Conservation (phyloP, 2,888 invertebrate genomes). For the Drosophila helvetica region DNA sequence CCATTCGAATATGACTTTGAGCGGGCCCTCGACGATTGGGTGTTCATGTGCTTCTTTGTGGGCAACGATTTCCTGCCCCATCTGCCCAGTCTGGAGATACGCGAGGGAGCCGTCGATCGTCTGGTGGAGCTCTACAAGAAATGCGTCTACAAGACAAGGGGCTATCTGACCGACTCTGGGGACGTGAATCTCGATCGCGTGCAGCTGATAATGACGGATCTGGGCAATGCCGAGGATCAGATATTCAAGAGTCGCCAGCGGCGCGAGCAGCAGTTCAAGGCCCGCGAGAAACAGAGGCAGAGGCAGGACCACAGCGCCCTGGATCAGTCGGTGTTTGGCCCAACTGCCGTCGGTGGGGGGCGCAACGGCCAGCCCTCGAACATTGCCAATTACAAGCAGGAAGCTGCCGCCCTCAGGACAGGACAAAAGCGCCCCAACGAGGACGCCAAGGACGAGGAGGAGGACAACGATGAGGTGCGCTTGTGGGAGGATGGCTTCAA, state of each 20-base stretch:
- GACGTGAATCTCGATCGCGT: constrained; percentile 96
- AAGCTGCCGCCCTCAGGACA: constrained; percentile 87
- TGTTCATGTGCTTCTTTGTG: constrained; percentile 99
- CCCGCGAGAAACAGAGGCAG: constrained; percentile 89
- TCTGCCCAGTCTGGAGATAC: constrained; percentile 97
- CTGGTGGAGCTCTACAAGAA: constrained; percentile 97
- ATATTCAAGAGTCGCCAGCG: constrained; percentile 97
- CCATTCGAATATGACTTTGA: constrained; percentile 98
- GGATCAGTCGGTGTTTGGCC: constrained; percentile 90
- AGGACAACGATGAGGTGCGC: constrained; percentile 85
- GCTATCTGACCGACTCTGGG: constrained; percentile 97
- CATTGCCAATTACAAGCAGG: constrained; percentile 89
- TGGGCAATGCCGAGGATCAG: constrained; percentile 97
- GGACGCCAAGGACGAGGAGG: constrained; percentile 47
- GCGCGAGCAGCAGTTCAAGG: constrained; percentile 92
- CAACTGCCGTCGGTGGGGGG: constrained; percentile 87
- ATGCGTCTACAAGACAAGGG: constrained; percentile 96
- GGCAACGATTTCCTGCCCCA: constrained; percentile 99
- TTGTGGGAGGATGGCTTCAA: constrained; percentile 99
- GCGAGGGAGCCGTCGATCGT: constrained; percentile 98
- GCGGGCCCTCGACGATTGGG: constrained; percentile 98
- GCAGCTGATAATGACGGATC: constrained; percentile 96
- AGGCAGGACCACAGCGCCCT: constrained; percentile 87
- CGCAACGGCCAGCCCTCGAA: constrained; percentile 83
- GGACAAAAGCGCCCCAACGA: constrained; percentile 55